Base-by-base conservation (phyloP, 2,888 invertebrate genomes). In the Lottia scabra region DNA sequence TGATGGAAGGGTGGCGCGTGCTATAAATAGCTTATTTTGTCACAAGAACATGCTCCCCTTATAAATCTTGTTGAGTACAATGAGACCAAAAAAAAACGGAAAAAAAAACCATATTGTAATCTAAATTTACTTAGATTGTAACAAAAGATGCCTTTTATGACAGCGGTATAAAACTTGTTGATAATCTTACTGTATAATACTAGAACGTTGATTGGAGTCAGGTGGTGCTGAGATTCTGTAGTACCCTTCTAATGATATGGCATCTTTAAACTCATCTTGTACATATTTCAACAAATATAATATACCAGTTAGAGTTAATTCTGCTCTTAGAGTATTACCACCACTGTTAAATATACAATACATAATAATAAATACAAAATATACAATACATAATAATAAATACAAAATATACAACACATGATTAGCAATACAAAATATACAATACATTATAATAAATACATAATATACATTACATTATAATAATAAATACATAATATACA, bases 131-230 rank as follows among this genome's bases (percentile, higher is more conserved):
- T n/a, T n/a, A n/a, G n/a, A n/a, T n/a, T n/a, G n/a, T n/a, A n/a
- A n/a, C n/a, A n/a, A n/a, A n/a, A n/a, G n/a, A n/a, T n/a, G n/a
- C n/a, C n/a, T n/a, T n/a, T n/a, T n/a, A n/a, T n/a, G n/a, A n/a
- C n/a, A n/a, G n/a, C n/a, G n/a, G n/a, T n/a, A n/a, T n/a, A n/a
- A n/a, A n/a, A n/a, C n/a, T n/a, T n/a, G n/a, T n/a, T n/a, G n/a
- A n/a, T 30, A 2, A 30, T 75, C 81, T 75, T 75, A 85, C 85
- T 81, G 78, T 63, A 86, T 83, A n/a, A 86, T 81, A 44, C 83
- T 81, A 46, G 78, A 77, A 43, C 82, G 80, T n/a, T 78, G 74
- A 27, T 74, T 71, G n/a, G 78, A 68, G 38, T 80, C 78, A 10
- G 38, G 10, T 13, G 85, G 83, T 30, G 78, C 78, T 27, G 81